phyloP scores from a whole-genome alignment of 2,888 invertebrate genomes.

The Xestia xanthographa region DNA sequence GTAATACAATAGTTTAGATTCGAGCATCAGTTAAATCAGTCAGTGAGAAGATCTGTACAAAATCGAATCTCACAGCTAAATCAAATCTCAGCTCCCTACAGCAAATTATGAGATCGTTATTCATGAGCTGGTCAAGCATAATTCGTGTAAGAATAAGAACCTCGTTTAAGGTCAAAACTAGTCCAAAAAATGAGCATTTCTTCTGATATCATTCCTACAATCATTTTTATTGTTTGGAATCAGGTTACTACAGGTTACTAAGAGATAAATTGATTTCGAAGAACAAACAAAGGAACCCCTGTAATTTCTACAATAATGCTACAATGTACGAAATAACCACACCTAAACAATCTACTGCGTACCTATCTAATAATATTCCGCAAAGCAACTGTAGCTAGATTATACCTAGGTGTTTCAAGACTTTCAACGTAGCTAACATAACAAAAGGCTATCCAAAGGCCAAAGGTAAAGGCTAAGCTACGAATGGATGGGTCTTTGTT shows the following conservation, averaged over 20 bases:
- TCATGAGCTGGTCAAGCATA: not conserved
- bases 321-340: not conserved
- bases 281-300: not conserved
- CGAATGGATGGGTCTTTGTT: slow-evolving; percentile 41
- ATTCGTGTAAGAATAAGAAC: not conserved
- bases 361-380: not conserved
- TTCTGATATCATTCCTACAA: too few relatives aligned
- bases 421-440: not conserved
- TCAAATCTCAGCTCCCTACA: too few relatives aligned
- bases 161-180: not conserved
- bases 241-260: too few relatives aligned
- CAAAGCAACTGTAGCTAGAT: not conserved
- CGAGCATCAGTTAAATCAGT: too few relatives aligned
- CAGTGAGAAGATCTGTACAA: too few relatives aligned
- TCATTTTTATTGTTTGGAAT: not conserved
- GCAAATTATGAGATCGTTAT: not conserved
- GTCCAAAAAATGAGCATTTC: too few relatives aligned
- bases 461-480: slow-evolving; percentile 51
- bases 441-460: slow-evolving; percentile 37
- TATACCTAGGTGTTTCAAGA: not conserved
- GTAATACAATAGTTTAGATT: too few relatives aligned
- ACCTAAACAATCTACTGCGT: not conserved
- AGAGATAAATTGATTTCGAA: not conserved
- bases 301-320: too few relatives aligned
- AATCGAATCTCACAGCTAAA: too few relatives aligned